Evolutionary conservation across 2,797 vertebrate species (phyloP).

Genomic region (Australoheros facetus): DNA sequence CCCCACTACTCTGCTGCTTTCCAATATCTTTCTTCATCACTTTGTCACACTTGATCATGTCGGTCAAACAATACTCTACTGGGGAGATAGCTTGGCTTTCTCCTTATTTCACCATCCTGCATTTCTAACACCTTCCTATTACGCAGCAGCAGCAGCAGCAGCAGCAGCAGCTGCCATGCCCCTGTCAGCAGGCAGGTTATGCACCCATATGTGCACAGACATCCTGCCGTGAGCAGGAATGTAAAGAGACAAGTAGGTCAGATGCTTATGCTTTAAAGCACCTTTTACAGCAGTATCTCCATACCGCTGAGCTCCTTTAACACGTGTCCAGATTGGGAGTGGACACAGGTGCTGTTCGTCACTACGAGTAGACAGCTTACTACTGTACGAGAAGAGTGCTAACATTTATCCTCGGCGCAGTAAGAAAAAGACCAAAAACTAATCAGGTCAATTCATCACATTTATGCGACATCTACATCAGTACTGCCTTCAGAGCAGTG

Average conservation of each 20-base stretch:
- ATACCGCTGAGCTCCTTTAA: constrained; percentile 11
- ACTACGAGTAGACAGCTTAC: neutral
- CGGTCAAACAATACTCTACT: neutral
- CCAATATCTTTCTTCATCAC: no score
- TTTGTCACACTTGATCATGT: neutral
- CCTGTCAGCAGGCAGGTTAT: constrained; percentile 31
- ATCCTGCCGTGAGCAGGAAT: constrained; percentile 23
- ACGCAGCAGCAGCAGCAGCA: neutral
- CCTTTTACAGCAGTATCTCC: constrained; percentile 20
- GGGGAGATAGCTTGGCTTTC: neutral
- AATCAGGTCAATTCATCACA: neutral
- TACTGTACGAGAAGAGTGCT: neutral
- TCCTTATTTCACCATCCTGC: neutral
- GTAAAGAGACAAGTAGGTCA: constrained; percentile 44
- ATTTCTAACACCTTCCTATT: neutral
- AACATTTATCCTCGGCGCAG: neutral
- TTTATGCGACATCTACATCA: neutral
- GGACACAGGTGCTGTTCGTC: neutral
- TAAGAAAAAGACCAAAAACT: neutral
- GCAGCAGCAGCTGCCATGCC: neutral
- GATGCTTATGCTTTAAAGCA: constrained; percentile 32
- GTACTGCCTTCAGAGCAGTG: neutral
- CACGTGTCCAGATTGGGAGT: neutral
- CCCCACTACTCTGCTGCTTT: neutral
- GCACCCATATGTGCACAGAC: constrained; percentile 46